Conservation (phyloP, 2,888 invertebrate species). For the Napeogenes inachia region DNA sequence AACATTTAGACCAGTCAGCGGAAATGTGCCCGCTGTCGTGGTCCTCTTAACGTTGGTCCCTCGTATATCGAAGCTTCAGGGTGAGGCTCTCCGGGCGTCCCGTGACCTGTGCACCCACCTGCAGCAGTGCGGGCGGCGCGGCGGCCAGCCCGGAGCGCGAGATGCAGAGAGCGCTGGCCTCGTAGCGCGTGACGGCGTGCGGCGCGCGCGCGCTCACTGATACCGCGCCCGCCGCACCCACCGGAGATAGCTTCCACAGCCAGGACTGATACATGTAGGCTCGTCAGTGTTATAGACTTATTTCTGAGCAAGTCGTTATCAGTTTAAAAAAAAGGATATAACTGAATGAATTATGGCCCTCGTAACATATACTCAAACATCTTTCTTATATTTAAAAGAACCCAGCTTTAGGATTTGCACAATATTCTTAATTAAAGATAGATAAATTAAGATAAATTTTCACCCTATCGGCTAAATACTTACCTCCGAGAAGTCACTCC, state of each 20-base stretch:
- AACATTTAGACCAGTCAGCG: too few species aligned
- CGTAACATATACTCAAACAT: too few species aligned
- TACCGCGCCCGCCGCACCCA: conserved; percentile 48
- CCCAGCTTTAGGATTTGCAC: too few species aligned
- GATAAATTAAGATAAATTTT: not conserved
- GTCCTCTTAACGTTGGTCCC: too few species aligned
- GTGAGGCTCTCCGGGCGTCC: not conserved
- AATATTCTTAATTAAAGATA: too few species aligned
- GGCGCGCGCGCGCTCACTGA: conserved; percentile 49
- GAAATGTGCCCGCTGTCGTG: too few species aligned
- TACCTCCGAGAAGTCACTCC: conserved; percentile 67
- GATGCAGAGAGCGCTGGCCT: conserved; percentile 61
- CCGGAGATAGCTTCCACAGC: conserved; percentile 79
- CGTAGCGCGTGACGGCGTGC: conserved; percentile 64
- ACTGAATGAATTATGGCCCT: too few species aligned
- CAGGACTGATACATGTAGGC: conserved; percentile 71
- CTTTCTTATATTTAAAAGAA: too few species aligned
- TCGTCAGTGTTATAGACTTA: too few species aligned
- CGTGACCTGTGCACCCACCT: conserved; percentile 62
- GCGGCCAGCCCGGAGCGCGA: conserved; percentile 55
- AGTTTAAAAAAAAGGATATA: too few species aligned
- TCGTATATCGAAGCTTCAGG: too few species aligned
- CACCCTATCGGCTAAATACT: not conserved
- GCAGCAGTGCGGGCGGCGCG: conserved; percentile 78
- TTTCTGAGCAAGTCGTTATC: too few species aligned